phyloP scores from a whole-genome alignment of 1,140 invertebrate species.

The Holcopasites calliopsidis region DNA sequence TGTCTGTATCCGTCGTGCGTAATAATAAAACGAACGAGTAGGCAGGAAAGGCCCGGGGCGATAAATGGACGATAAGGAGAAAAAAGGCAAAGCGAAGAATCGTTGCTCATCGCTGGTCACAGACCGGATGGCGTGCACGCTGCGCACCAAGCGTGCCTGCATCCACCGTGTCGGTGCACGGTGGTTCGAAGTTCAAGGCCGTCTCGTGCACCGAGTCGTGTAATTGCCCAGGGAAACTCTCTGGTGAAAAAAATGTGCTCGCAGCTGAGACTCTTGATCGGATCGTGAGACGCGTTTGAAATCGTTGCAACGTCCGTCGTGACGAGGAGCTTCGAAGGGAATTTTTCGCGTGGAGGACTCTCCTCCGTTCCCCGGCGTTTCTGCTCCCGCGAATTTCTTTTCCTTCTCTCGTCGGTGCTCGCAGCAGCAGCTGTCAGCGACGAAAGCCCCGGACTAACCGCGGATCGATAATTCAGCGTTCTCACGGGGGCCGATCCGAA shows the following conservation, averaged over 20 bases:
- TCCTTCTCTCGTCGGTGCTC: constrained; percentile 1
- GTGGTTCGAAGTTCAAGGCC: constrained; percentile 55
- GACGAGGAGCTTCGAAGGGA: too few relatives aligned
- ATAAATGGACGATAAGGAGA: constrained; percentile 39
- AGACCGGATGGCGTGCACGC: constrained; percentile 50
- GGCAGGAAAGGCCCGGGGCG: constrained; percentile 7
- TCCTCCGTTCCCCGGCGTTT: too few relatives aligned
- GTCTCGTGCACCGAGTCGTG: constrained; percentile 12
- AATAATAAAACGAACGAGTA: constrained; percentile 11
- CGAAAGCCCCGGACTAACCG: constrained; percentile 35
- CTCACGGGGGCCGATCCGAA: constrained; percentile 35
- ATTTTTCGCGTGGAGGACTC: too few relatives aligned
- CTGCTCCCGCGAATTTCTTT: constrained; percentile 29
- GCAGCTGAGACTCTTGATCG: too few relatives aligned
- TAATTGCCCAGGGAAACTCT: constrained; percentile 17
- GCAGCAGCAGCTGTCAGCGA: constrained; percentile 42
- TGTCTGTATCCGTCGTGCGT: background rate
- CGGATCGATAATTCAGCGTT: constrained; percentile 58
- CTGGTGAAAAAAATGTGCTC: background rate
- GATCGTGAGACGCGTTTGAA: too few relatives aligned
- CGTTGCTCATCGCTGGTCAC: constrained; percentile 31
- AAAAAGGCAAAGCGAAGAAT: constrained; percentile 22
- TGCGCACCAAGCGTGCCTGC: background rate
- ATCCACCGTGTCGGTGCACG: background rate
- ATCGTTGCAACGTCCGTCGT: too few relatives aligned